Conservation (phyloP, 2,888 invertebrate species). For the Neoitamus cyanurus region DNA sequence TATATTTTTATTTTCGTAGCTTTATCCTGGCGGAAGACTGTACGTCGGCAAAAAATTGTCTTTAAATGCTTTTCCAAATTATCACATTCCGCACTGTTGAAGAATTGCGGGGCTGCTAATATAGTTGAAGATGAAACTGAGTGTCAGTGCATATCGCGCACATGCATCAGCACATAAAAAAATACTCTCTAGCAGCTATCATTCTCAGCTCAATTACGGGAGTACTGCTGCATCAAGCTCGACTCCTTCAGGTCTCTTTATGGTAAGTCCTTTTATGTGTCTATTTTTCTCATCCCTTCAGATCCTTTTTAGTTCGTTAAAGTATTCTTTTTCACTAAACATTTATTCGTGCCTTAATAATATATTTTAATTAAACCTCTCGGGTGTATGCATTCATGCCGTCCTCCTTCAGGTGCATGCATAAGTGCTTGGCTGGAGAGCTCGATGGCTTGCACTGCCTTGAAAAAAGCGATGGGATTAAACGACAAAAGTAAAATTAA, state of each 20-base stretch:
- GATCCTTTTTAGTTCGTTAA: neutral
- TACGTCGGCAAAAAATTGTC: neutral
- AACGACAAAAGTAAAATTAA: neutral
- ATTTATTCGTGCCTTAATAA: neutral
- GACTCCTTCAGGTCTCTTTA: slow-evolving; percentile 68
- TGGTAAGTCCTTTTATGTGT: slow-evolving; percentile 66
- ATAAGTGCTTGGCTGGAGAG: neutral
- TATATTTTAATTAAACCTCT: neutral
- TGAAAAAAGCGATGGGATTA: neutral
- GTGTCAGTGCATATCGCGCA: slow-evolving; percentile 88
- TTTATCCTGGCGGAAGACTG: slow-evolving; percentile 1
- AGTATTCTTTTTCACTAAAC: neutral
- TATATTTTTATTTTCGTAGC: slow-evolving; percentile 20
- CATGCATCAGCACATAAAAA: slow-evolving; percentile 91
- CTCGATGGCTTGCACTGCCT: neutral
- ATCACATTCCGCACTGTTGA: slow-evolving; percentile 10
- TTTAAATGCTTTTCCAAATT: neutral
- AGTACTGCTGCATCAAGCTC: slow-evolving; percentile 75
- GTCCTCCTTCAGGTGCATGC: neutral
- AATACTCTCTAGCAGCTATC: slow-evolving; percentile 82
- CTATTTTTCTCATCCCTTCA: neutral
- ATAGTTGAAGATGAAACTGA: slow-evolving; percentile 77
- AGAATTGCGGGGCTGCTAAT: neutral
- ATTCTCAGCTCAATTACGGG: slow-evolving; percentile 80
- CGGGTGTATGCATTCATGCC: neutral